Evolutionary conservation across 1,140 invertebrate species (phyloP), one percentile per base, ranked within the genome.

Genomic region (Neomicropteryx cornuta): DNA sequence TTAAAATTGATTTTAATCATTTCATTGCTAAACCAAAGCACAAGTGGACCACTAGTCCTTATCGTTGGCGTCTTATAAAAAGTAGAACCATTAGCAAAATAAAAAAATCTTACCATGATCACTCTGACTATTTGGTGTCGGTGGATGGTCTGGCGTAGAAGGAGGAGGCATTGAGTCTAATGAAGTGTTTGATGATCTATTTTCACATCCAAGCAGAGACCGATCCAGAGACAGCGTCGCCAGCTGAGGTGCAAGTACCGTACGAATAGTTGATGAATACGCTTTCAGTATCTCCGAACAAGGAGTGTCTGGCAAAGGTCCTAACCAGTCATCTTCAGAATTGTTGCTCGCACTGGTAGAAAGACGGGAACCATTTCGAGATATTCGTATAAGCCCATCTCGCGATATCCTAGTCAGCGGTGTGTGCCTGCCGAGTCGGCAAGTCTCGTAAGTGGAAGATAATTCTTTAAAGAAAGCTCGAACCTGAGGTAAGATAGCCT

Each of bases 321-420:
- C 83, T 53, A 95, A 88, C 92, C 92, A 97, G 21, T 96, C 91
- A 49, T 96, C 92, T n/a, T n/a, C n/a, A n/a, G n/a, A n/a, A n/a
- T n/a, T n/a, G n/a, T n/a, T n/a, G n/a, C n/a, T n/a, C 1, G 87
- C 19, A 8, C 42, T 45, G 2, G 87, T 63, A 2, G 77, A 73
- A 56, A 86, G 81, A 36, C 80, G n/a, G 68, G 55, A 52, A 2
- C 73, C 70, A 1, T 70, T 71, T 55, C 83, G 81, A 4, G 87
- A 83, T 8, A 96, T 86, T 34, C 87, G 72, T 20, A 97, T 70
- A 39, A 98, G 86, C 16, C 93, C 94, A 56, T 96, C 90, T 13
- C 83, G 73, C 16, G 85, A 67, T 18, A 83, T 71, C 53, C 91
- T 85, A 1, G 80, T 76, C 11, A 95, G 83, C 2, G 91, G 87